Base-by-base conservation (phyloP, 92 coral and sea anemone species). In the Blastomussa wellsi region DNA sequence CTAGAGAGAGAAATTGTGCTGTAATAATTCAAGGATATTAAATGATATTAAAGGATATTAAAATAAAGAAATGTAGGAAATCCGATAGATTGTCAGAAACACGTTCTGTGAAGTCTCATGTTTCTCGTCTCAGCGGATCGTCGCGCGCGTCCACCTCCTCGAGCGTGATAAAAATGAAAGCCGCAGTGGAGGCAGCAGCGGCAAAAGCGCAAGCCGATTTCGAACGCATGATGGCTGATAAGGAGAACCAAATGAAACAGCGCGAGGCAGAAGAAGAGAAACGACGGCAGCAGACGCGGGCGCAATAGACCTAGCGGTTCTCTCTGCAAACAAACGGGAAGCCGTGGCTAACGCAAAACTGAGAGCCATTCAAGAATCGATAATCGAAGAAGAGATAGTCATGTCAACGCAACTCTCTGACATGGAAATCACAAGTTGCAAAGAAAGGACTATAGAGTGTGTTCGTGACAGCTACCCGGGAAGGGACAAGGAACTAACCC, bases 391-490 rank as follows among this genome's bases (percentile, higher is more conserved):
- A 19, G 57, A 51, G 19, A 2, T 13, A 51, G 2, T 0, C 57
- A 19, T 11, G 0, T 19, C 17, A 16, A 9, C 14, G 19, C 17
- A 1, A 2, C 57, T 51, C 57, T 19, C 57, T 17, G 39, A 72
- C 19, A 51, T 51, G 57, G 57, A 51, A 9, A 51, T 51, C 19
- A 51, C 57, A 3, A 2, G 14, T 11, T 51, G 57, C 17, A 16
- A 51, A 51, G 57, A 51, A 51, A 51, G 57, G 19, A 51, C 57
- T 19, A 51, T 9, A 17, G 14, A 16, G 0, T 51, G 57, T 16
- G 57, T 51, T 51, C 11, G 14, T 42, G 37, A 86, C 24, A 90
- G 78, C n/a, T n/a, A n/a, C n/a, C n/a, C n/a, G n/a, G n/a, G n/a
- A n/a, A n/a, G n/a, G n/a, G n/a, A n/a, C n/a, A n/a, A n/a, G n/a